A percentile compares a stretch with the other conserved stretches of the same genome.
phyloP scores from a whole-genome alignment of 2,888 invertebrate genomes.

The Drosophila parthenogenetica region DNA sequence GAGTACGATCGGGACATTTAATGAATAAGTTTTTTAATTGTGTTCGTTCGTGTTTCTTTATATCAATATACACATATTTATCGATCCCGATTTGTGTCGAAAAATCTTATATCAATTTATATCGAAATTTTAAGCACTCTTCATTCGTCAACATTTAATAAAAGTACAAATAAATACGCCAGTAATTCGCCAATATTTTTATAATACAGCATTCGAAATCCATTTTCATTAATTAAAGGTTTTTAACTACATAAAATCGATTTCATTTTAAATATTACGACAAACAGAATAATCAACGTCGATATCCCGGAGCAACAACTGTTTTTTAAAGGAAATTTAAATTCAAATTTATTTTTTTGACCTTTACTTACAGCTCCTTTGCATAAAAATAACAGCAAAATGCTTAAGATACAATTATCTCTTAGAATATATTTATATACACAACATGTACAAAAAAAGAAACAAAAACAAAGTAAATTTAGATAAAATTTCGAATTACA shows the following conservation, averaged over 20 bases:
- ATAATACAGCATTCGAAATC: not conserved
- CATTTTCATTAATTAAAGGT: slow-evolving; percentile 5
- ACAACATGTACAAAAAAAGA: slow-evolving; percentile 17
- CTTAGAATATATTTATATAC: slow-evolving; percentile 22
- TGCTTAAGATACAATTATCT: slow-evolving; percentile 21
- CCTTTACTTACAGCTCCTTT: slow-evolving; percentile 56
- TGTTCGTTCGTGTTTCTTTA: slow-evolving; percentile 1
- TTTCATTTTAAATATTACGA: not conserved
- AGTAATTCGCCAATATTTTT: not conserved
- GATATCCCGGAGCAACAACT: not conserved
- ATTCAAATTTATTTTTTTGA: slow-evolving; percentile 22
- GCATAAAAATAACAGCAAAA: slow-evolving; percentile 37
- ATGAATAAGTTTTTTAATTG: slow-evolving; percentile 48
- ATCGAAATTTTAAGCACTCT: not conserved
- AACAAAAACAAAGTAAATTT: slow-evolving; percentile 17
- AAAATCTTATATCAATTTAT: not conserved
- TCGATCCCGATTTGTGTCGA: slow-evolving; percentile 7
- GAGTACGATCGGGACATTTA: slow-evolving; percentile 71
- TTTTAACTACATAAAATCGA: slow-evolving; percentile 11
- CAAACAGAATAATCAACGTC: slow-evolving; percentile 16
- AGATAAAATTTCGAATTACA: slow-evolving; percentile 22
- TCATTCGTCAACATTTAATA: slow-evolving; percentile 4
- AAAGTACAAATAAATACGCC: not conserved
- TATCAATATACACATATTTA: slow-evolving; percentile 14
- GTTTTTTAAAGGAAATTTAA: slow-evolving; percentile 8